Percentiles rank a stretch among this genome's conserved stretches.
These are phyloP conservation scores for Fopius arisanus DNA, from an alignment of 1,140 invertebrate species.

Conservation along the genomic window DNA sequence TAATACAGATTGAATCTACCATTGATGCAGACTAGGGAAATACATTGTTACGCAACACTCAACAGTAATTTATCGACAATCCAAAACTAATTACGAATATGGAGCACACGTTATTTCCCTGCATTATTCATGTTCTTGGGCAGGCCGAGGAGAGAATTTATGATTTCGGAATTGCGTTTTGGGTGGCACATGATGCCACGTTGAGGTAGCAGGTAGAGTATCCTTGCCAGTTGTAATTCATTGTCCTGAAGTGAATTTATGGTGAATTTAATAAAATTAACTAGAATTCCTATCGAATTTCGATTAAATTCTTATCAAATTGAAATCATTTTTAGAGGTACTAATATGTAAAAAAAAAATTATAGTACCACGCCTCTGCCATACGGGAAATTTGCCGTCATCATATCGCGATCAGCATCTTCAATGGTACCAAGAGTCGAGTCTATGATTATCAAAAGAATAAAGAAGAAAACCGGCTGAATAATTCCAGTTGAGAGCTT, in stretches of 20 bases:
- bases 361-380: constrained; percentile 44
- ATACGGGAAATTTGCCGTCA: constrained; percentile 43
- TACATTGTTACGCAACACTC: neutral
- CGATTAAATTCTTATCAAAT: too few species aligned
- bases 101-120: constrained; percentile 62
- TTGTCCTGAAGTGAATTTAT: constrained; percentile 48
- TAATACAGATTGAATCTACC: neutral
- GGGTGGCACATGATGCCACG: constrained; percentile 39
- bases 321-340: too few species aligned
- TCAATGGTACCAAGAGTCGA: constrained; percentile 39
- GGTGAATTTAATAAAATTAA: too few species aligned
- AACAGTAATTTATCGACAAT: neutral
- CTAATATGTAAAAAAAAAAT: neutral
- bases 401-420: constrained; percentile 41
- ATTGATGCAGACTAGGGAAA: neutral
- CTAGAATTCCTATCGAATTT: too few species aligned
- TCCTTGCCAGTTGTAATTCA: constrained; percentile 47
- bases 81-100: neutral
- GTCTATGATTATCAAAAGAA: constrained; percentile 1
- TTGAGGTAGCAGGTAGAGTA: constrained; percentile 45
- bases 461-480: neutral
- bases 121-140: constrained; percentile 78
- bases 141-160: constrained; percentile 75
- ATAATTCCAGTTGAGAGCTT: neutral
- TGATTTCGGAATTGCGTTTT: constrained; percentile 78